Base-by-base conservation (phyloP, 2,797 vertebrate genomes). In the Aotus griseimembra region DNA sequence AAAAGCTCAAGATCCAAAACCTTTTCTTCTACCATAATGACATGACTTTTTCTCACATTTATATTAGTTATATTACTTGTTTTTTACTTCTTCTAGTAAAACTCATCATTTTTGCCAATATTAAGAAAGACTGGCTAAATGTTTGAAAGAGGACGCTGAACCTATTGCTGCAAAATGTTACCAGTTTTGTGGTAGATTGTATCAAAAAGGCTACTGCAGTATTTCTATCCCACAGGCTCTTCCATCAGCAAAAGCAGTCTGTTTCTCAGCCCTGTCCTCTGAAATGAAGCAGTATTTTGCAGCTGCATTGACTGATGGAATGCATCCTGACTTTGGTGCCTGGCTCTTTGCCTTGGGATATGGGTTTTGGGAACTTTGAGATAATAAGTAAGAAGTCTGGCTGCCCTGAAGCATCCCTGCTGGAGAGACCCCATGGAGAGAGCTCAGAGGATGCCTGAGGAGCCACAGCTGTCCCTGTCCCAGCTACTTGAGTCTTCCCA, bases 241-340 rank as follows among this genome's bases (percentile, higher is more conserved):
- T 75, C 3, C 28, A 26, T 28, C 44, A 48, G n/a, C 33, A 22
- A 19, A 46, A 22, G 28, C 36, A n/a, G 41, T 24, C 30, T 33
- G 19, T 39, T 39, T 41, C 20, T 13, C 5, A 2, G 13, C 22
- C 72, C 0, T 4, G 3, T 2, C 2, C 22, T 33, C 72, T 5
- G 41, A 4, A 50, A 55, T 30, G 58, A 22, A 82, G 33, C 26
- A 7, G 1, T 33, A 20, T 58, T 88, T 72, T 92, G n/a, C 44
- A 20, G 26, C 8, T 19, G 24, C 4, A 0, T 46, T 46, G 50
- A 46, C 30, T 46, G 9, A 28, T 4, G 17, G 67, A 39, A 22
- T n/a, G 14, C 7, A 4, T 87, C 36, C 72, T 28, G 26, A 33
- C 26, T 76, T 41, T 22, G 4, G 33, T 10, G 7, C 10, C 10